Conservation (phyloP, 2,888 invertebrate genomes). For the Graphium colonna region DNA sequence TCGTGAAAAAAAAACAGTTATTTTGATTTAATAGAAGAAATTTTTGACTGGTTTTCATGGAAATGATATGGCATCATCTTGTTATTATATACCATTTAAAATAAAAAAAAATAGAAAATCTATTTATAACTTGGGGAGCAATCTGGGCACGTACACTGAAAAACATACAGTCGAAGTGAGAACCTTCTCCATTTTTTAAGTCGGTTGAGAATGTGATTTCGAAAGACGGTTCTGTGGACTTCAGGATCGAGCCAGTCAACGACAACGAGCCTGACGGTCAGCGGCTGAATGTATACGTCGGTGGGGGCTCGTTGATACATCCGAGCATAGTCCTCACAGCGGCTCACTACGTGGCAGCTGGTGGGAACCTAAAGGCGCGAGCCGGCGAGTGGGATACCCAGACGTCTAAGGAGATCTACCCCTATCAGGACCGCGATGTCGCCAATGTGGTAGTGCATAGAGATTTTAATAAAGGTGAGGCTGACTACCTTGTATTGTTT, state of each 20-base stretch:
- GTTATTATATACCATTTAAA: too few relatives aligned
- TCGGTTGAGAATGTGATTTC: too few relatives aligned
- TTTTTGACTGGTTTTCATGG: too few relatives aligned
- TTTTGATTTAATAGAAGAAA: too few relatives aligned
- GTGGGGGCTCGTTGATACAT: constrained; percentile 88
- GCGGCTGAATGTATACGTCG: constrained; percentile 57
- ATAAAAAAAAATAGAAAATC: too few relatives aligned
- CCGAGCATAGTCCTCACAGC: constrained; percentile 86
- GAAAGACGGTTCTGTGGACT: constrained; percentile 24
- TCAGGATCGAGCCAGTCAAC: constrained; percentile 69
- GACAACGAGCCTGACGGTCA: constrained; percentile 61
- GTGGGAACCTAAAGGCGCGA: constrained; percentile 61
- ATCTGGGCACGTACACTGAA: too few relatives aligned
- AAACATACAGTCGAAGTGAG: too few relatives aligned
- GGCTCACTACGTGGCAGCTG: constrained; percentile 74
- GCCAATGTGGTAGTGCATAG: constrained; percentile 76
- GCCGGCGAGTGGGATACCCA: constrained; percentile 88
- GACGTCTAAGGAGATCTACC: constrained; percentile 81
- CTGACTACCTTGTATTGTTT: too few relatives aligned
- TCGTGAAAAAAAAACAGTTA: too few relatives aligned
- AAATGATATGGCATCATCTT: too few relatives aligned
- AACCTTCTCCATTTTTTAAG: too few relatives aligned
- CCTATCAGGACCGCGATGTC: constrained; percentile 83
- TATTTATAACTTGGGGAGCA: too few relatives aligned
- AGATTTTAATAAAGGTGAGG: constrained; percentile 55